A percentile compares a stretch with the other conserved stretches of the same genome.
phyloP scores from a whole-genome alignment of 1,140 invertebrate genomes.

The Phymastichus coffea region DNA sequence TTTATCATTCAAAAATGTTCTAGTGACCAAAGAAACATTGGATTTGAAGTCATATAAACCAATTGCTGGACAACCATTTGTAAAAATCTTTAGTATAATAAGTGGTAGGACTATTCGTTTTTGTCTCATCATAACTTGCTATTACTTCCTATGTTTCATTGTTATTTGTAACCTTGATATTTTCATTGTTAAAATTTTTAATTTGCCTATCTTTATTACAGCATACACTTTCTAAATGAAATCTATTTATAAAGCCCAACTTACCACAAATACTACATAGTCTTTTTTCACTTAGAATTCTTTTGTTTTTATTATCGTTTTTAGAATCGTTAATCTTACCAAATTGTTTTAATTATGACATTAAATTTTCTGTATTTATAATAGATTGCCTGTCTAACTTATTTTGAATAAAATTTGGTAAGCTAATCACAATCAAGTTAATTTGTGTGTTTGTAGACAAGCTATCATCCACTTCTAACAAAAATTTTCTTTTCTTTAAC shows the following conservation, averaged over 20 bases:
- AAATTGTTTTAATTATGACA: no score
- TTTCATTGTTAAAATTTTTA: constrained; percentile 7
- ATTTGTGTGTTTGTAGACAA: constrained; percentile 2
- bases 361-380: no score
- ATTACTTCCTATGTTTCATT: constrained; percentile 5
- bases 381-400: no score
- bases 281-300: constrained; percentile 3
- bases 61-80: no score
- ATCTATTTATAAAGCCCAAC: constrained; percentile 14
- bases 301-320: not conserved
- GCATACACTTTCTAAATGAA: no score
- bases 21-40: constrained; percentile 9
- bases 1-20: constrained; percentile 8
- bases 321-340: not conserved
- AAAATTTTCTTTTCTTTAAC: constrained; percentile 12
- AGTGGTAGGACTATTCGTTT: constrained; percentile 20
- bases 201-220: constrained; percentile 9
- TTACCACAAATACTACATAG: no score
- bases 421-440: no score
- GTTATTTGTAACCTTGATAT: constrained; percentile 18
- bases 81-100: constrained; percentile 9
- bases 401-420: not conserved
- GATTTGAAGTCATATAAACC: constrained; percentile 17
- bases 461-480: constrained; percentile 8
- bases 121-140: constrained; percentile 8